Conservation (phyloP, 2,888 invertebrate genomes). For the Andrena dorsata region DNA sequence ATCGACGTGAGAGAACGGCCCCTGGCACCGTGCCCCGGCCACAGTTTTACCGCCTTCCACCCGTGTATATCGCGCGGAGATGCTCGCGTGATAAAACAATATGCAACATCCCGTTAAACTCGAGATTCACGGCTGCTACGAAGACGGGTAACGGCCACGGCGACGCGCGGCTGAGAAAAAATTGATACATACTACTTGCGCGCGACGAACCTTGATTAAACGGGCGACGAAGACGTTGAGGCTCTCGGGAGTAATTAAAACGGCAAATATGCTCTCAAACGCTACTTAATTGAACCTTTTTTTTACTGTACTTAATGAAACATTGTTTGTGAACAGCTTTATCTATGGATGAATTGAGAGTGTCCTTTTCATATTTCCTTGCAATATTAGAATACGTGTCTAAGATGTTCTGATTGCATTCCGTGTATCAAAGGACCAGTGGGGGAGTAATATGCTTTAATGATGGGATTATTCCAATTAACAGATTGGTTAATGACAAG, state of each 20-base stretch:
- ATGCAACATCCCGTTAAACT: conserved; percentile 59
- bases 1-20: conserved; percentile 57
- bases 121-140: conserved; percentile 43
- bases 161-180: conserved; percentile 1
- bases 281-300: too few relatives aligned
- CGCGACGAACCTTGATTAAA: neutral
- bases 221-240: too few relatives aligned
- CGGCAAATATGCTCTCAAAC: too few relatives aligned
- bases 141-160: conserved; percentile 28
- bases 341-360: too few relatives aligned
- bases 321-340: too few relatives aligned
- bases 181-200: neutral
- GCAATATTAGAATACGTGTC: neutral
- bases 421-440: conserved; percentile 53
- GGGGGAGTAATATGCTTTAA: conserved; percentile 58
- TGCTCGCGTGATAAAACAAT: conserved; percentile 60
- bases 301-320: too few relatives aligned
- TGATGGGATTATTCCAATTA: conserved; percentile 71
- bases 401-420: conserved; percentile 6
- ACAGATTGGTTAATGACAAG: conserved; percentile 76
- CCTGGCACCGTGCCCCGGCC: conserved; percentile 66
- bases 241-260: neutral
- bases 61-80: conserved; percentile 45
- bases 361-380: neutral
- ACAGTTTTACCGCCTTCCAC: conserved; percentile 55